Evolutionary conservation across 2,888 invertebrate species (phyloP).

Genomic region (Sminthurides aquaticus): DNA sequence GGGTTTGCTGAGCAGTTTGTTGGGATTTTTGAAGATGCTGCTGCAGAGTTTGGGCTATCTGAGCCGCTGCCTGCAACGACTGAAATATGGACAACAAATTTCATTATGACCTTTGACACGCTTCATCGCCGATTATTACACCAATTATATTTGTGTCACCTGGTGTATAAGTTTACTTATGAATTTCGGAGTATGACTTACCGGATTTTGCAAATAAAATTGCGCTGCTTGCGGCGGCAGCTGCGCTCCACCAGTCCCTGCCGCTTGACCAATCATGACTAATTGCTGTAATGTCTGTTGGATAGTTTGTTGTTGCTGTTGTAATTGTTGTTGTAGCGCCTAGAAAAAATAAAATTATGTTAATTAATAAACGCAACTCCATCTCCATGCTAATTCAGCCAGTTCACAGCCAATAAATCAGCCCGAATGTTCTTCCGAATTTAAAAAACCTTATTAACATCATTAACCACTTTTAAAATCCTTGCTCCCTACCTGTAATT

Average conservation of each 20-base stretch:
- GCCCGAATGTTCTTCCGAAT: too few relatives aligned
- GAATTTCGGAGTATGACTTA: too few relatives aligned
- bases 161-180: too few relatives aligned
- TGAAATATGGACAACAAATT: slow-evolving; percentile 45
- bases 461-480: not conserved
- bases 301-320: slow-evolving; percentile 58
- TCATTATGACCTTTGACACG: not conserved
- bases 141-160: too few relatives aligned
- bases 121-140: not conserved
- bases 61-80: slow-evolving; percentile 76
- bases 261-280: slow-evolving; percentile 55
- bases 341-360: slow-evolving; percentile 40
- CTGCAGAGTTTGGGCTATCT: slow-evolving; percentile 75
- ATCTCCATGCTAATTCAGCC: not conserved
- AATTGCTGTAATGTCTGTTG: slow-evolving; percentile 60
- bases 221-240: slow-evolving; percentile 58
- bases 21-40: slow-evolving; percentile 61
- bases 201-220: slow-evolving; percentile 70
- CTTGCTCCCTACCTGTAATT: slow-evolving; percentile 45
- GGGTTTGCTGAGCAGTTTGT: slow-evolving; percentile 41
- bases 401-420: not conserved
- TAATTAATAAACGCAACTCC: slow-evolving; percentile 2
- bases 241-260: slow-evolving; percentile 48
- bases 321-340: slow-evolving; percentile 55
- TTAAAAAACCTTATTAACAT: too few relatives aligned